Conservation (phyloP, 2,888 invertebrate genomes). For the Mallateleia sp. region DNA sequence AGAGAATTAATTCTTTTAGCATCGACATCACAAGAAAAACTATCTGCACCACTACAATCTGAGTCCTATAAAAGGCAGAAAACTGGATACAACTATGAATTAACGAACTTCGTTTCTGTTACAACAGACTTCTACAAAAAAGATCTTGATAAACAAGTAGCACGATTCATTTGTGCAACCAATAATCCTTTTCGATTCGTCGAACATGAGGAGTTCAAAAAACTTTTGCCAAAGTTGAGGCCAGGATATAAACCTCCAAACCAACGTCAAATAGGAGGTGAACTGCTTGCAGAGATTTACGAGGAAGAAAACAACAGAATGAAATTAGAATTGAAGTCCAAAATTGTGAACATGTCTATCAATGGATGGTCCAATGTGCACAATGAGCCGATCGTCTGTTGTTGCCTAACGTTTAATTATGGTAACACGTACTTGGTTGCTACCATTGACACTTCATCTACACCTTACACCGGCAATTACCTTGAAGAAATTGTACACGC, state of each 20-base stretch:
- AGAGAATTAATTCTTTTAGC: neutral
- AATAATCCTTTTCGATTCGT: slow-evolving; percentile 18
- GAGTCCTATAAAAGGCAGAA: slow-evolving; percentile 35
- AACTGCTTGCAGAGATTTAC: slow-evolving; percentile 41
- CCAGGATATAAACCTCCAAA: slow-evolving; percentile 62
- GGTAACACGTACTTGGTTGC: slow-evolving; percentile 50
- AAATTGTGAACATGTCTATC: slow-evolving; percentile 39
- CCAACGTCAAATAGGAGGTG: slow-evolving; percentile 38
- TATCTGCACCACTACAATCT: slow-evolving; percentile 37
- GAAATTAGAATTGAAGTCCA: slow-evolving; percentile 32
- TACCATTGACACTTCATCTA: slow-evolving; percentile 59
- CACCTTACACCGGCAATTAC: slow-evolving; percentile 52
- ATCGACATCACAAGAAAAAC: slow-evolving; percentile 27
- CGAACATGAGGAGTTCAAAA: slow-evolving; percentile 13
- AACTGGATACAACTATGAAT: slow-evolving; percentile 19
- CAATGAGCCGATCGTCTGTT: slow-evolving; percentile 52
- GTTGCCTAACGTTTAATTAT: slow-evolving; percentile 45
- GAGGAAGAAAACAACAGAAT: slow-evolving; percentile 33
- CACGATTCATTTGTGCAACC: slow-evolving; percentile 9
- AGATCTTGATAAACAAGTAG: neutral
- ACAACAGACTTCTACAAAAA: slow-evolving; percentile 34
- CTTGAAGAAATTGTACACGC: slow-evolving; percentile 48
- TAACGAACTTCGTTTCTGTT: slow-evolving; percentile 41
- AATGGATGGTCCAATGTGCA: slow-evolving; percentile 65
- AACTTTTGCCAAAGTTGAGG: slow-evolving; percentile 18